phyloP scores from a whole-genome alignment of 92 coral and sea anemone species.

The Desmophyllum pertusum region DNA sequence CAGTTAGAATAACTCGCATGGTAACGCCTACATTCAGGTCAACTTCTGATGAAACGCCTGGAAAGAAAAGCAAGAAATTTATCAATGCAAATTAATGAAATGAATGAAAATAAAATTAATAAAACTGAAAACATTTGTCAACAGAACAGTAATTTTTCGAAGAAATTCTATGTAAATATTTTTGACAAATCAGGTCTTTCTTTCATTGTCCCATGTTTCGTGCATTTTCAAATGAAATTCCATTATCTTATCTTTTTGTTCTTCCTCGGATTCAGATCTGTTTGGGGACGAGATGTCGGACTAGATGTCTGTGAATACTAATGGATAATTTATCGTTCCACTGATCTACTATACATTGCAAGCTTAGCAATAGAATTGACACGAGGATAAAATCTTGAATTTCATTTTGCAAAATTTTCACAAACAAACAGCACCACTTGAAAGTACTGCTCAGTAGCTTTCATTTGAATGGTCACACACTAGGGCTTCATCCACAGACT shows the following conservation, averaged over 20 bases:
- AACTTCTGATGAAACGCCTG: neutral
- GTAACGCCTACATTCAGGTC: neutral
- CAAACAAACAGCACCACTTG: too few species aligned
- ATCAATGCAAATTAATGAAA: neutral
- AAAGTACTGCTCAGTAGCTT: too few species aligned
- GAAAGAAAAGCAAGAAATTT: neutral
- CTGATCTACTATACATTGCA: neutral
- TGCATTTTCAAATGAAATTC: too few species aligned
- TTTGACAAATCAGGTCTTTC: too few species aligned
- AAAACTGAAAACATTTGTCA: too few species aligned
- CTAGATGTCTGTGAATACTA: neutral
- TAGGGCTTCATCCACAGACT: too few species aligned
- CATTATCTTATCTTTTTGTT: neutral
- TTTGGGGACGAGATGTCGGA: neutral
- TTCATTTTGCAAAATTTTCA: too few species aligned
- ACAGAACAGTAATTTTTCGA: too few species aligned
- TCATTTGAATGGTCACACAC: too few species aligned
- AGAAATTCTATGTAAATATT: too few species aligned
- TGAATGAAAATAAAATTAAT: neutral
- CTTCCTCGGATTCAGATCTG: too few species aligned
- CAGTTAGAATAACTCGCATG: conserved; percentile 44
- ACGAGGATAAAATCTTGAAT: neutral
- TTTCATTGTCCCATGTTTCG: too few species aligned
- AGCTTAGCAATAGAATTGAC: neutral
- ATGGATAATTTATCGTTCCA: neutral